These are phyloP conservation scores for Araneus ventricosus DNA, from an alignment of 1,140 invertebrate species.

Conservation along the genomic window DNA sequence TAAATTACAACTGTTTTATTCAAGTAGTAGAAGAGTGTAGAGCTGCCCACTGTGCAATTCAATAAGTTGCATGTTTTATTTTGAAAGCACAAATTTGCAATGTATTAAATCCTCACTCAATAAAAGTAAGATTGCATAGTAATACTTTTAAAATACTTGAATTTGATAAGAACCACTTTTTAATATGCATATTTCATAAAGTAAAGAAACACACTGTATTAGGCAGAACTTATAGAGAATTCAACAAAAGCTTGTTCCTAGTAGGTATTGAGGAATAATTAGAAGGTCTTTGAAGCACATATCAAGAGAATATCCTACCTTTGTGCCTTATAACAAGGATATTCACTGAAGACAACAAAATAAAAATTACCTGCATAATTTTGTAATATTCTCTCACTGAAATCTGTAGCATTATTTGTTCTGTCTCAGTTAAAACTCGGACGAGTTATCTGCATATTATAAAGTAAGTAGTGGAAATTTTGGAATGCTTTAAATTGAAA, in stretches of 20 bases:
- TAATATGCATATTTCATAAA: constrained; percentile 55
- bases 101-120: background rate
- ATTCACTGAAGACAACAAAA: constrained; percentile 52
- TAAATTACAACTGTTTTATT: constrained; percentile 16
- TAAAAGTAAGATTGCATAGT: background rate
- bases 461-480: background rate
- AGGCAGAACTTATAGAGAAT: constrained; percentile 15
- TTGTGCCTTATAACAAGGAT: constrained; percentile 70
- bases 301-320: constrained; percentile 68
- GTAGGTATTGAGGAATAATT: constrained; percentile 37
- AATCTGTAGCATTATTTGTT: background rate
- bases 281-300: constrained; percentile 65
- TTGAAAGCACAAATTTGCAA: background rate
- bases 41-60: background rate
- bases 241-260: constrained; percentile 64
- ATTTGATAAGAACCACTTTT: constrained; percentile 33
- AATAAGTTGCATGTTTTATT: background rate
- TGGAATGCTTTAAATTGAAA: too few species aligned
- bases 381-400: background rate
- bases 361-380: background rate
- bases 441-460: background rate
- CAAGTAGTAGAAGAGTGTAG: background rate
- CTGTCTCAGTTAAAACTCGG: background rate
- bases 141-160: constrained; percentile 45
- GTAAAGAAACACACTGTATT: background rate